Evolutionary conservation across 2,888 invertebrate species (phyloP).

Genomic region (Watsonalla binaria): DNA sequence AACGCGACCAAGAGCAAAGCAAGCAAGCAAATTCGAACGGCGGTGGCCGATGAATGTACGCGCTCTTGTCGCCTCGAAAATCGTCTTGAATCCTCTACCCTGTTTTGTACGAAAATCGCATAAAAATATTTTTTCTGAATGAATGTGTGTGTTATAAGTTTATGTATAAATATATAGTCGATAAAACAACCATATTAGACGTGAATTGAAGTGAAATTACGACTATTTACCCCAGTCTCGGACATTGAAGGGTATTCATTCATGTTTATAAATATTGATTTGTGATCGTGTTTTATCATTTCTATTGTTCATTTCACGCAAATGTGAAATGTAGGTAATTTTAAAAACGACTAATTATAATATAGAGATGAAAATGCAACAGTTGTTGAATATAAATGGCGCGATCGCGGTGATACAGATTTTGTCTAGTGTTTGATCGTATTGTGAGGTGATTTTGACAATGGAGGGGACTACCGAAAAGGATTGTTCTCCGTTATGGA

Average conservation of each 20-base stretch:
- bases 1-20: no score
- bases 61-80: conserved; percentile 9
- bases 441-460: conserved; percentile 51
- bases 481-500: conserved; percentile 94
- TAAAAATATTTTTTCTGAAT: conserved; percentile 40
- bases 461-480: conserved; percentile 87
- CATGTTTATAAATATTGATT: conserved; percentile 78
- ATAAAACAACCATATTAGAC: conserved; percentile 17
- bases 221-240: conserved; percentile 28
- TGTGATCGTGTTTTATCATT: conserved; percentile 50
- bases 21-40: conserved; percentile 28
- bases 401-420: conserved; percentile 35
- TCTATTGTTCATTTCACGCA: conserved; percentile 40
- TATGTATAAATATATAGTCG: conserved; percentile 4
- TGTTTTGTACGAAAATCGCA: conserved; percentile 59
- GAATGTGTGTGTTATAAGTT: conserved; percentile 25
- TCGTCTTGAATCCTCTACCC: conserved; percentile 32
- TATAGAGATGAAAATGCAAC: conserved; percentile 56
- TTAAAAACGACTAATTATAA: conserved; percentile 23
- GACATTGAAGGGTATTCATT: conserved; percentile 58
- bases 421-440: conserved; percentile 43
- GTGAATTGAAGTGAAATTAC: conserved; percentile 32
- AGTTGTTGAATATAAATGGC: conserved; percentile 51
- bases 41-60: conserved; percentile 43
- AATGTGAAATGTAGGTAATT: conserved; percentile 64